These are phyloP conservation scores for Mesorhabditis sp. DNA, from an alignment of 2,888 invertebrate genomes.

Conservation along the genomic window DNA sequence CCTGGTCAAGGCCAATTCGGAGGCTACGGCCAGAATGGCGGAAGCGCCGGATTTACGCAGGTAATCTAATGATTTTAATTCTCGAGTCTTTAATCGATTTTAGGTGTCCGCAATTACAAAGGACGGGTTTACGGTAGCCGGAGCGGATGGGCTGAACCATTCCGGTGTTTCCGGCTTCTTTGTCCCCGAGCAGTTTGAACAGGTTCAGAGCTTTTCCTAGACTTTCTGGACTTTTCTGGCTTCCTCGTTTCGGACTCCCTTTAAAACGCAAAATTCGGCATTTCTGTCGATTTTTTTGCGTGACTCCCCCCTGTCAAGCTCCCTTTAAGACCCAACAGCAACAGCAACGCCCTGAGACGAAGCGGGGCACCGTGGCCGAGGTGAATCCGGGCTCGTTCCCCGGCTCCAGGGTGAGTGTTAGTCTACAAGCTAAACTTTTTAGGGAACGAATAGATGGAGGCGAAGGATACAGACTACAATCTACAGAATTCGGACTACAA, in stretches of 20 bases:
- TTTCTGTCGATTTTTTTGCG: too few relatives aligned
- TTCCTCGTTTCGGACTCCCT: too few relatives aligned
- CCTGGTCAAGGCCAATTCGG: neutral
- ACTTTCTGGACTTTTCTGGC: too few relatives aligned
- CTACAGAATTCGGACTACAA: too few relatives aligned
- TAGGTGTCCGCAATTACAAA: neutral
- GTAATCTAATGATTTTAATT: neutral
- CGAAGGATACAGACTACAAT: too few relatives aligned
- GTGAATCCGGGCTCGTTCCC: neutral
- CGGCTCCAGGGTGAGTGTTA: neutral
- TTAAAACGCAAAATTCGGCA: too few relatives aligned
- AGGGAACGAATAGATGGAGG: too few relatives aligned
- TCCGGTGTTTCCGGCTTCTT: constrained; percentile 6
- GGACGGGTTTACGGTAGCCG: neutral
- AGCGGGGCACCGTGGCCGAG: neutral
- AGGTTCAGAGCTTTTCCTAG: too few relatives aligned
- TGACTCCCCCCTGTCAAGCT: too few relatives aligned
- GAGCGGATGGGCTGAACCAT: neutral
- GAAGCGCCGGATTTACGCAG: neutral
- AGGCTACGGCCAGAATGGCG: neutral
- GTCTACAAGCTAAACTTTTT: too few relatives aligned
- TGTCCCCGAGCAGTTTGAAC: neutral
- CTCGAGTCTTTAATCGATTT: neutral
- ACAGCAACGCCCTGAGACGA: neutral
- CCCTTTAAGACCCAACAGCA: too few relatives aligned